Evolutionary conservation across 2,888 invertebrate species (phyloP).

Genomic region (Tenthredo scrophulariae): DNA sequence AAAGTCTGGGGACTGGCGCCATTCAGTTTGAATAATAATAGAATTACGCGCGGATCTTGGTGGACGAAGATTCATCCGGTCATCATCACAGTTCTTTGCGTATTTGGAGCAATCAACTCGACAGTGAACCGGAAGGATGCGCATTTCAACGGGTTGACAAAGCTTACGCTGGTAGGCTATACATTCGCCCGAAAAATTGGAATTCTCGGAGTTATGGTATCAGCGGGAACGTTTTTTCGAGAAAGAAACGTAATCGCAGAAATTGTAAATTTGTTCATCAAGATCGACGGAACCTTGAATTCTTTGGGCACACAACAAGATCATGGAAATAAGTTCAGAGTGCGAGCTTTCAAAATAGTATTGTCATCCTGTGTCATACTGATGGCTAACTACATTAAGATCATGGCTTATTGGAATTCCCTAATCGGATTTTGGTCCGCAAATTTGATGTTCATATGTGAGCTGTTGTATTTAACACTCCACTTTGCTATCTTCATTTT

Average conservation of each 20-base stretch:
- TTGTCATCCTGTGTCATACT: background rate
- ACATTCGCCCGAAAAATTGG: background rate
- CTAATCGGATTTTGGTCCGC: background rate
- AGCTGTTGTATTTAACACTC: background rate
- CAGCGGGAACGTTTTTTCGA: background rate
- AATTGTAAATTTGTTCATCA: background rate
- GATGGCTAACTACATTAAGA: background rate
- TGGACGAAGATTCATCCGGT: background rate
- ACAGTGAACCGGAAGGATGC: background rate
- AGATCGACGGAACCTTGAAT: background rate
- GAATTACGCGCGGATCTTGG: background rate
- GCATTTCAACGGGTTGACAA: background rate
- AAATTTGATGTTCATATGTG: background rate
- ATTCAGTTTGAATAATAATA: background rate
- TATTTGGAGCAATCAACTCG: background rate
- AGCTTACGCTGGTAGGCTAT: background rate
- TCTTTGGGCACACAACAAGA: background rate
- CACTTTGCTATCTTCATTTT: background rate
- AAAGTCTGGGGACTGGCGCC: slow-evolving; percentile 31
- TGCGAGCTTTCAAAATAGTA: background rate
- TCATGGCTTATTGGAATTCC: background rate
- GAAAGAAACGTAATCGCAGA: background rate
- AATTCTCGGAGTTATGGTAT: background rate
- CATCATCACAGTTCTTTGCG: background rate
- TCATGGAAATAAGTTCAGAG: slow-evolving; percentile 1